Evolutionary conservation across 1,140 invertebrate genomes (phyloP), one percentile per base, ranked within the genome.

Genomic region (Drosophila nikananu): DNA sequence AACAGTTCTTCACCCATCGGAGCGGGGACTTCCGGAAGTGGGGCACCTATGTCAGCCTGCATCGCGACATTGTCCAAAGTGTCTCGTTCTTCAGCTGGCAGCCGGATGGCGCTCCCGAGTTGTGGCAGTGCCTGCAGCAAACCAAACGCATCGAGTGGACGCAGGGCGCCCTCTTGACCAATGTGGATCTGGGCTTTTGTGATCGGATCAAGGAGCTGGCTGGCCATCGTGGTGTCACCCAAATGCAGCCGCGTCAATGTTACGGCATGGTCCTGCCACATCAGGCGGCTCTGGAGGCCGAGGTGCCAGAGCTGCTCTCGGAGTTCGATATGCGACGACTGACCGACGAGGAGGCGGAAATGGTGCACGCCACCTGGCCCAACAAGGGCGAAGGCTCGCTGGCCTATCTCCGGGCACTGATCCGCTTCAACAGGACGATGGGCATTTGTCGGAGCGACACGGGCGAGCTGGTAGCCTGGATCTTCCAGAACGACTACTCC

Each of bases 371-470:
- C 2, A 41, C 64, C 1, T 92, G 91, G 91, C 80, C 89, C 10
- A 92, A 92, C 51, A 90, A 83, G 25, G 81, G 86, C 17, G 91
- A 92, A 60, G 91, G 91, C 15, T 92, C 91, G 0, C 64, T 92
- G 27, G 44, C 66, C 2, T 92, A 90, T 42, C 46, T 92, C 8
- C 63, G 71, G 30, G 87, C 82, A 3, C 54, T 91, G 4, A 87
- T 90, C 10, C 37, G 54, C 2, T 62, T 79, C 42, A 92, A 92
- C 48, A 65, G 66, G n/a, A 76, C 80, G 6, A 21, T 91, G 41
- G 91, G 87, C 1, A 70, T 82, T 27, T 90, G 77, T 41, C 59
- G 76, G 12, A 77, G 78, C 37, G 79, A 81, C 25, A 76, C 78
- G 0, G 79, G 81, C 7, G 77, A 83, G 19, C 65, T 92, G 49